These are phyloP conservation scores for Myathropa florea DNA, from an alignment of 2,888 invertebrate genomes.

Conservation along the genomic window DNA sequence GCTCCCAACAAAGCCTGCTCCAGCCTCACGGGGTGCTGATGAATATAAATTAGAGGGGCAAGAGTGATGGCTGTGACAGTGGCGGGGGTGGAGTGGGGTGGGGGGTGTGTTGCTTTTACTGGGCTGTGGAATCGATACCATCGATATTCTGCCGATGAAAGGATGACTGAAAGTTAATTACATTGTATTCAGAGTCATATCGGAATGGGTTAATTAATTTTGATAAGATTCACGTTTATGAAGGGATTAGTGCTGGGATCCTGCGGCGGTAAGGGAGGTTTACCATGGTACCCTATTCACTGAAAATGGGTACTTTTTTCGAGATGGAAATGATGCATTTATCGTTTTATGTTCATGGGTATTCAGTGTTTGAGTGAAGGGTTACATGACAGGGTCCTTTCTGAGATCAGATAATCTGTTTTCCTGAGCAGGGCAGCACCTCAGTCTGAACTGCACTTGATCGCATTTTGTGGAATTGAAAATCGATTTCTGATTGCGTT, in stretches of 20 bases:
- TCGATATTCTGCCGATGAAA: neutral
- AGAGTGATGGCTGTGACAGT: too few species aligned
- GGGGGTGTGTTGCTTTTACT: neutral
- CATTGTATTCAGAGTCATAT: slow-evolving; percentile 12
- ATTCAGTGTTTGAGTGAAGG: too few species aligned
- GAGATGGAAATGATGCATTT: too few species aligned
- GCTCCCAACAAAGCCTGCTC: neutral
- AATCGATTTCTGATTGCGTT: too few species aligned
- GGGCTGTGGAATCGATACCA: neutral
- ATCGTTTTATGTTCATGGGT: too few species aligned
- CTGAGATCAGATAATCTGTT: too few species aligned
- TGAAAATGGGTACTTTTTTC: too few species aligned
- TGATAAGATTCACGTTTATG: slow-evolving; percentile 22
- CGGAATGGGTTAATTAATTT: slow-evolving; percentile 9
- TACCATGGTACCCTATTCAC: too few species aligned
- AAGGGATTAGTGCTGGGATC: neutral
- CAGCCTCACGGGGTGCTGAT: neutral
- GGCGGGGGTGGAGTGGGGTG: neutral
- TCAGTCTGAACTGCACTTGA: too few species aligned
- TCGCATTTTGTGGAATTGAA: too few species aligned
- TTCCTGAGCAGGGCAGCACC: too few species aligned
- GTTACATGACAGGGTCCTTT: too few species aligned
- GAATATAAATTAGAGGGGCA: neutral
- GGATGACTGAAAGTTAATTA: slow-evolving; percentile 12
- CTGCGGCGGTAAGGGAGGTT: neutral